Conservation (phyloP, 2,888 invertebrate genomes). For the Stictocephala bisonia region DNA sequence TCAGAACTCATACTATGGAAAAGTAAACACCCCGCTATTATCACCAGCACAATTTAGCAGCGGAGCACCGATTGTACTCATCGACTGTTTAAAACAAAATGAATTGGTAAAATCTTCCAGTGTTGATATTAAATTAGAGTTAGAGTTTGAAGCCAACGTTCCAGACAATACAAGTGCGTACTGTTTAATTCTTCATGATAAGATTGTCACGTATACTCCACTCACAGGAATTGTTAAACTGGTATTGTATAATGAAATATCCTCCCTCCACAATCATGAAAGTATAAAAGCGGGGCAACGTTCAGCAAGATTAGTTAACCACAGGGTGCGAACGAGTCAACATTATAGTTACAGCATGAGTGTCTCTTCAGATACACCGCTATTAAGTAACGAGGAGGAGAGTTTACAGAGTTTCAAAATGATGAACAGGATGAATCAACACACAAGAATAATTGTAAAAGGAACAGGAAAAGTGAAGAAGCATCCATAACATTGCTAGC, state of each 20-base stretch:
- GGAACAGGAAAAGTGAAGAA: no score
- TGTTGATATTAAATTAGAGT: slow-evolving; percentile 56
- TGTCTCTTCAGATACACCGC: no score
- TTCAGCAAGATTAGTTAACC: no score
- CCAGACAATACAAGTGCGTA: slow-evolving; percentile 26
- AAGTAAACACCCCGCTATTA: slow-evolving; percentile 48
- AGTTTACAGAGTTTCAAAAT: no score
- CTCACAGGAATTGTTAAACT: slow-evolving; percentile 12
- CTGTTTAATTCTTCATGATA: slow-evolving; percentile 43
- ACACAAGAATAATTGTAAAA: no score
- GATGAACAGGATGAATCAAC: no score
- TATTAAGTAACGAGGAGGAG: no score
- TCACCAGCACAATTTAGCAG: slow-evolving; percentile 56
- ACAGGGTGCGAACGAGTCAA: no score
- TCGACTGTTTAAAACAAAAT: slow-evolving; percentile 39
- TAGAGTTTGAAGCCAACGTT: slow-evolving; percentile 52
- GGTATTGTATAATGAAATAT: not conserved
- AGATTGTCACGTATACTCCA: slow-evolving; percentile 42
- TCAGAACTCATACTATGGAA: slow-evolving; percentile 50
- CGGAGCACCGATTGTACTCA: slow-evolving; percentile 34
- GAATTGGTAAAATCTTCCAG: slow-evolving; percentile 55
- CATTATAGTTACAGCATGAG: no score
- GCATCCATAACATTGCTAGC: no score
- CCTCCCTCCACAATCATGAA: no score
- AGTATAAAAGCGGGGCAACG: no score